Evolutionary conservation across 2,113 vertebrate genomes (phyloP), one percentile per base, ranked within the genome.

Genomic region (Ardeotis arabs): DNA sequence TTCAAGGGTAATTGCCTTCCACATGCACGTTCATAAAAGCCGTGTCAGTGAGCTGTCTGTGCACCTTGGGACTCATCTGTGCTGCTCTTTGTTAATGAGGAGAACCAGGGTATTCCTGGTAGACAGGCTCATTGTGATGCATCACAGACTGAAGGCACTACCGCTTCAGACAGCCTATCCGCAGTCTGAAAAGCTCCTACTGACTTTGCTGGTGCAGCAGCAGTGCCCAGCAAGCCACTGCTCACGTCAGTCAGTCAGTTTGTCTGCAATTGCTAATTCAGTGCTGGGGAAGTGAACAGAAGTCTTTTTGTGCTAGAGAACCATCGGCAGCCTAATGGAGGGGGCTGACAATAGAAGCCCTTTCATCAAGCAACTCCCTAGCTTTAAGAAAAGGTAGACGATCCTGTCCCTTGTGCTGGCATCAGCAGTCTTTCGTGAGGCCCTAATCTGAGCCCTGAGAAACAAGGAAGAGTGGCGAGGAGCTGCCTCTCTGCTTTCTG

Each of bases 291-390:
- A 93, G 85, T 2, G 72, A 96, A 95, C 88, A 95, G 85, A 94
- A 95, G 85, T 28, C 90, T 88, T 95, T 96, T 93, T 96, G 93
- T 96, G 68, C 82, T n/a, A 39, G 2, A 53, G 90, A 60, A 52
- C 0, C 4, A 85, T 19, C 15, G 0, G 84, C 92, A 92, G 95
- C 72, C 79, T 92, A 60, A 90, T n/a, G 56, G 83, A 84, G 47
- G 27, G 69, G 52, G 44, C 85, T 81, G 76, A 96, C 95, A 96
- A 95, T 58, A 94, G 87, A 63, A 73, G 93, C 62, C 74, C 91
- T 94, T 94, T 95, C 70, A 93, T 53, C 21, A 55, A 74, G 63
- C 77, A 92, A 0, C 67, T 77, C 68, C 67, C 55, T 64, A 4
- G 22, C 60, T 88, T 70, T 78, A 83, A 86, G 84, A 69, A 90